A percentile compares a stretch with the other conserved stretches of the same genome.
Evolutionary conservation across 2,888 invertebrate species (phyloP).

Genomic region (Andrena fulva): DNA sequence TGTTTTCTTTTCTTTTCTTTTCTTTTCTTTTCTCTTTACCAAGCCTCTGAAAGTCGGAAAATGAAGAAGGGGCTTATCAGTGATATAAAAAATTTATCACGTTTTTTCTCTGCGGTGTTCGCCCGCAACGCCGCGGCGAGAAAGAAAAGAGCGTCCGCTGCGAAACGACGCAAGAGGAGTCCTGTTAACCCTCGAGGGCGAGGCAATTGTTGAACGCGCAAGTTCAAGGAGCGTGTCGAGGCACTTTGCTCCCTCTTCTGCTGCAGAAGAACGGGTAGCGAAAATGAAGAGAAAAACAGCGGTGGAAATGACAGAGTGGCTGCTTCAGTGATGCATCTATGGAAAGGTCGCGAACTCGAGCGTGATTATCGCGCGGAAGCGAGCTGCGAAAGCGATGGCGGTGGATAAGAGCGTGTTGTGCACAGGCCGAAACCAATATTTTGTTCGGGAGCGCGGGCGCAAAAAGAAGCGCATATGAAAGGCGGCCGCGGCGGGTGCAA

Average conservation of each 20-base stretch:
- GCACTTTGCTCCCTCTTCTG: not conserved
- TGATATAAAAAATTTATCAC: no score
- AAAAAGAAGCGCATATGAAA: not conserved
- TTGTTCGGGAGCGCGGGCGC: not conserved
- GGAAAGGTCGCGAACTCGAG: constrained; percentile 29
- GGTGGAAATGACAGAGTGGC: not conserved
- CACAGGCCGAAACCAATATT: not conserved
- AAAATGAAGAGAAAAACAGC: not conserved
- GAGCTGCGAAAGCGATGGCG: not conserved
- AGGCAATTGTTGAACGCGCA: constrained; percentile 22
- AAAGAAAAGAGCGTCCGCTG: not conserved
- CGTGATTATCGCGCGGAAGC: constrained; percentile 24
- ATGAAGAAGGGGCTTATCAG: no score
- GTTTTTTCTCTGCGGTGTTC: not conserved
- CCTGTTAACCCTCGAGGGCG: not conserved
- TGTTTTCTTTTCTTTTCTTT: no score
- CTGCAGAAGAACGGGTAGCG: not conserved
- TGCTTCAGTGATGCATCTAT: not conserved
- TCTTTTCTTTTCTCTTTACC: no score
- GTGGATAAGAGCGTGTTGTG: not conserved
- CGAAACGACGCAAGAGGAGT: not conserved
- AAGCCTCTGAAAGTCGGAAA: no score
- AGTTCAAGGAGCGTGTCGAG: constrained; percentile 39
- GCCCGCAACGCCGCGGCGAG: not conserved
- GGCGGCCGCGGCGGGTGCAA: constrained; percentile 41